phyloP scores from a whole-genome alignment of 1,140 invertebrate genomes.

The Drosophila sechellia region DNA sequence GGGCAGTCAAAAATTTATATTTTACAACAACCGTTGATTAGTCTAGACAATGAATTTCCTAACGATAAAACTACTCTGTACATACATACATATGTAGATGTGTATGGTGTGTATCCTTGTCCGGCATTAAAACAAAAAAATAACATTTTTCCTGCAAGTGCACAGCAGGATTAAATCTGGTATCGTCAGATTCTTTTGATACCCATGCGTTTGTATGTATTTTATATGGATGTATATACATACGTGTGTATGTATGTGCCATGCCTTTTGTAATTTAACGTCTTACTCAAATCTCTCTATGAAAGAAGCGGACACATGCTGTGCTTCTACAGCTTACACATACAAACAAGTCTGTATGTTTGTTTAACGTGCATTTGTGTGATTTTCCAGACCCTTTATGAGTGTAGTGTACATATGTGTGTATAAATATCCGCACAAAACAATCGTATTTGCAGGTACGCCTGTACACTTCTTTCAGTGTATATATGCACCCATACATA shows the following conservation, averaged over 20 bases:
- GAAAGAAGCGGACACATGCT: slow-evolving; percentile 34
- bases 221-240: too few relatives aligned
- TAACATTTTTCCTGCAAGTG: slow-evolving; percentile 7
- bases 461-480: neutral
- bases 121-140: neutral
- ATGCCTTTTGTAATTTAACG: slow-evolving; percentile 55
- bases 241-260: slow-evolving; percentile 1
- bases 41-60: too few relatives aligned
- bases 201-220: slow-evolving; percentile 18
- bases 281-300: slow-evolving; percentile 66
- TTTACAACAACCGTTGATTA: too few relatives aligned
- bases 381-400: slow-evolving; percentile 8
- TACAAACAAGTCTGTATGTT: slow-evolving; percentile 15
- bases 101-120: too few relatives aligned
- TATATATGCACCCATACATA: slow-evolving; percentile 15
- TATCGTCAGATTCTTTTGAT: slow-evolving; percentile 26
- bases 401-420: slow-evolving; percentile 7
- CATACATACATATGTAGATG: too few relatives aligned
- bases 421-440: slow-evolving; percentile 8
- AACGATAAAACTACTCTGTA: too few relatives aligned
- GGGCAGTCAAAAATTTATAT: too few relatives aligned
- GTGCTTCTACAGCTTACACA: neutral
- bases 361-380: neutral
- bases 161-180: slow-evolving; percentile 20
- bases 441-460: neutral